Base-by-base conservation (phyloP, 1,140 invertebrate genomes). In the Aplysia californica region DNA sequence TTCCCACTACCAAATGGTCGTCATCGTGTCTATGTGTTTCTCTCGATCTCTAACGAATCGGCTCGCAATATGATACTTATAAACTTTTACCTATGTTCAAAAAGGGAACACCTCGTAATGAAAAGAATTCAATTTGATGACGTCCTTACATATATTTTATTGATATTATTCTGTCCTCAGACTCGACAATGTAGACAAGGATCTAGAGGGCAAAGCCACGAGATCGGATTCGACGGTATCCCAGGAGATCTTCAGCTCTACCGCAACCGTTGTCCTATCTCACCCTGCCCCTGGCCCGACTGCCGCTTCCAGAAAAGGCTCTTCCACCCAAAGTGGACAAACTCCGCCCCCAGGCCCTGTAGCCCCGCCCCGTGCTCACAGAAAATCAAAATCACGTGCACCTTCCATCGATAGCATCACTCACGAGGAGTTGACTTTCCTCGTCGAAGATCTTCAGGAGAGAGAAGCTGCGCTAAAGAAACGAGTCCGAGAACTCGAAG, bases 401-500 rank as follows among this genome's bases (percentile, higher is more conserved):
- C 0, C 61, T 18, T 75, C 72, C 61, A 65, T 75, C 50, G 70
- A 73, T 36, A 73, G 70, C 33, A 61, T 64, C 39, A 41, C 66
- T 41, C 80, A 78, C n/a, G 78, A 81, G 29, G 78, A 81, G 59
- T 58, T 83, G 50, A 39, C 78, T 26, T 69, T 82, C 44, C 76
- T 75, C 31, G 74, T 83, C 2, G 78, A 80, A 35, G 75, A 82
- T 38, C 64, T 79, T 29, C 66, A 80, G 44, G 58, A 70, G 23
- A 77, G 76, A 29, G 78, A 78, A 20, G 44, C 64, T n/a, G 78
- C 71, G 41, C 75, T 80, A 33, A 66, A 79, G 50, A 76, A 80
- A 38, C 77, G 80, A 61, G 64, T 79, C 33, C 77, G 80, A 31
- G 79, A 83, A 29, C 76, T 82, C 0, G 71, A 85, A 66, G 75